Base-by-base conservation (phyloP, 1,140 invertebrate genomes). In the Drosophila persimilis region DNA sequence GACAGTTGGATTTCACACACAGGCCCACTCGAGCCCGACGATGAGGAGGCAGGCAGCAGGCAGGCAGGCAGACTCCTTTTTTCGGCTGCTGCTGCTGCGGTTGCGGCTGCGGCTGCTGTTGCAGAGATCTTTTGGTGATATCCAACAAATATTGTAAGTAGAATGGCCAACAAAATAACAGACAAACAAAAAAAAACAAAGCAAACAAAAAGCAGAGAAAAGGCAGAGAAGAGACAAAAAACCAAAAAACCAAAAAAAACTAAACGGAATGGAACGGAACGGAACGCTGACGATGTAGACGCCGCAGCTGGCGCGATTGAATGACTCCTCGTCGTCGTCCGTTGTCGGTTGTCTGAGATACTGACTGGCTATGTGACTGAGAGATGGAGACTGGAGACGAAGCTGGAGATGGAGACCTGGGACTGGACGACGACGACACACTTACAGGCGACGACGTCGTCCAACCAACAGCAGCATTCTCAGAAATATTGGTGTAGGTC, bases 401-500 rank as follows among this genome's bases (percentile, higher is more conserved):
- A 8, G 24, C 43, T 56, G 51, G 44, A 69, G 63, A 69, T 67
- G 63, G 66, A 70, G 66, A 70, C 64, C 60, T 69, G 65, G 69
- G 65, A 84, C 80, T 75, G 73, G 72, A 80, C 72, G 73, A 76
- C 71, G 61, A 86, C 29, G 29, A 89, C 84, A 88, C 81, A 85
- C 81, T 85, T 85, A 86, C 83, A 85, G 81, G 83, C 81, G 81
- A 86, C 83, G 83, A 88, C 83, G 79, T 73, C 66, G 73, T 53
- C 72, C 47, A 45, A 62, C 73, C 71, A 67, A 83, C 79, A 84
- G 79, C 80, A 91, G 81, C 85, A 91, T 91, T 91, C 90, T 86
- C 78, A 90, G 90, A 91, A 91, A 91, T 91, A 91, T 91, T 91
- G 90, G 90, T 91, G 90, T 91, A 91, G 90, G 90, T 91, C 90